Evolutionary conservation across 2,113 vertebrate genomes (phyloP), one percentile per base, ranked within the genome.

Genomic region (Seriola aureovittata): DNA sequence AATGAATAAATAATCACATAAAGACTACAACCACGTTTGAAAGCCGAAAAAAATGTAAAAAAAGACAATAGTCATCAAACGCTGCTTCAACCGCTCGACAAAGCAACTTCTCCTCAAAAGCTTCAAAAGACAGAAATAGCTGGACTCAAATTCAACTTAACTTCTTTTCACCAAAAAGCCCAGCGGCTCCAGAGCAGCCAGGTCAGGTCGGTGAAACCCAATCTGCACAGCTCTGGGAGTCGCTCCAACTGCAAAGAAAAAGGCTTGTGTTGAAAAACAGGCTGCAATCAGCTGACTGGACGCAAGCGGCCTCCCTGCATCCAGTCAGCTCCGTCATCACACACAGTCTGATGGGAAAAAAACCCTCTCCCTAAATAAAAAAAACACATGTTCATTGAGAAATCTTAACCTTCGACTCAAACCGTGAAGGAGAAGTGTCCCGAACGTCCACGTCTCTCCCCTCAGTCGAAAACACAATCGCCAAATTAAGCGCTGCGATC

Each of bases 141-240:
- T 65, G 63, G 78, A 46, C 44, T 63, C 34, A 67, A 67, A 74
- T 67, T 71, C 0, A 5, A 80, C 38, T 42, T 32, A 60, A 71
- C 21, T 60, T 76, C 52, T 72, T 87, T 79, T 85, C 25, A 78
- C 48, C 29, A 2, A 64, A 70, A 78, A 69, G 78, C 69, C 63
- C 60, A 78, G 83, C 48, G 66, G 82, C 66, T 60, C 58, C 32
- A 29, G 71, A 81, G 65, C 54, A 58, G 75, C 38, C 63, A 50
- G 82, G 67, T 83, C 71, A 83, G 78, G 83, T 71, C 60, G 66
- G 64, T 75, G 80, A 84, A 84, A 81, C 44, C 21, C 68, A 80
- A 78, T 75, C 69, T 82, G 71, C 29, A 9, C 12, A 1, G 71
- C 67, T 75, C 75, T 38, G 54, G 59, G 75, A 84, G 60, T 59